These are phyloP conservation scores for Stomatorhinus ivindoensis DNA, from an alignment of 2,113 vertebrate species.

Conservation along the genomic window DNA sequence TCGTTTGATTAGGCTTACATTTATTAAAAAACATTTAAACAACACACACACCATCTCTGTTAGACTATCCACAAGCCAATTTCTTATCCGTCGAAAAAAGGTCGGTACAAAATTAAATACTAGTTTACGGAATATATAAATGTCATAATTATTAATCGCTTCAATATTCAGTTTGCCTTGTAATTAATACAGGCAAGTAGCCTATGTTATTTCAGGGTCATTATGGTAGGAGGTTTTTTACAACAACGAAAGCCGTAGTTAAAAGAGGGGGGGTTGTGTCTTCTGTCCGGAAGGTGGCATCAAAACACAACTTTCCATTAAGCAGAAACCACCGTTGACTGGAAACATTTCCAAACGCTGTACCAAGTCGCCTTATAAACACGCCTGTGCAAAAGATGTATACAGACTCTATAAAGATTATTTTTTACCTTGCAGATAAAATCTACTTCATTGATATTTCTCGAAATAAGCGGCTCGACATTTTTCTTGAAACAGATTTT, in stretches of 20 bases:
- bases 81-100: not conserved
- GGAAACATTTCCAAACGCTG: not conserved
- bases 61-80: not conserved
- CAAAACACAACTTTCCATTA: slow-evolving; percentile 10
- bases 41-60: not conserved
- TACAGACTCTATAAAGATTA: not conserved
- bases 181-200: not conserved
- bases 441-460: not conserved
- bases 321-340: not conserved
- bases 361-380: not conserved
- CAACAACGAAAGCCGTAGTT: not conserved
- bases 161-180: not conserved
- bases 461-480: not conserved
- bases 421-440: not conserved
- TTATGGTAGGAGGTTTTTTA: not conserved
- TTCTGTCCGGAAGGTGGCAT: slow-evolving; percentile 6
- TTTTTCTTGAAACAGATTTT: not conserved
- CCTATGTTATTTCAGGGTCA: not conserved
- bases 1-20: not conserved
- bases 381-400: not conserved
- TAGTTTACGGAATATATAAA: not conserved
- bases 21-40: not conserved
- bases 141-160: not conserved
- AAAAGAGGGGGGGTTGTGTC: not conserved
- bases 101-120: not conserved